Evolutionary conservation across 1,140 invertebrate species (phyloP).

Genomic region (Odontomachus brunneus): DNA sequence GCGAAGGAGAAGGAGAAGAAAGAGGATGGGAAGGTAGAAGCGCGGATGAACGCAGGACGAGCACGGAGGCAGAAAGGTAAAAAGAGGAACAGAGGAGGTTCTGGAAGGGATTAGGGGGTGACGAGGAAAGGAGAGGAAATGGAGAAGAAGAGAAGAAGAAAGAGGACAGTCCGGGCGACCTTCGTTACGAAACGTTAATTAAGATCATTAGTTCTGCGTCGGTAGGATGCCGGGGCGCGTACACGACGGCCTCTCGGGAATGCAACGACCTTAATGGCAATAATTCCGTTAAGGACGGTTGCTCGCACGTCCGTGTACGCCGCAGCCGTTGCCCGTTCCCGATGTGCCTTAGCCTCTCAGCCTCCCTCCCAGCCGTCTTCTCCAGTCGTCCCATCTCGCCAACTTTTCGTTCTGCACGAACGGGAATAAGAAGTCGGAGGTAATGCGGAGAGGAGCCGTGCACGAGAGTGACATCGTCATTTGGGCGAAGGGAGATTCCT

Average conservation of each 20-base stretch:
- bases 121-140: slow-evolving; percentile 5
- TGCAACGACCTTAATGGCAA: slow-evolving; percentile 80
- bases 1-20: slow-evolving; percentile 11
- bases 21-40: slow-evolving; percentile 4
- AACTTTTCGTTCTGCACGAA: slow-evolving; percentile 58
- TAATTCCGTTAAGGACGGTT: slow-evolving; percentile 77
- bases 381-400: background rate
- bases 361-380: background rate
- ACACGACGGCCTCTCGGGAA: slow-evolving; percentile 77
- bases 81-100: slow-evolving; percentile 6
- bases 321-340: slow-evolving; percentile 12
- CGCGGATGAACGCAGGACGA: slow-evolving; percentile 28
- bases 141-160: slow-evolving; percentile 43
- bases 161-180: slow-evolving; percentile 71
- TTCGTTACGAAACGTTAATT: slow-evolving; percentile 84
- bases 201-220: slow-evolving; percentile 83
- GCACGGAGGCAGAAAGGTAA: slow-evolving; percentile 44
- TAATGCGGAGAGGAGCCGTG: slow-evolving; percentile 52
- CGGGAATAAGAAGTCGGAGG: slow-evolving; percentile 38
- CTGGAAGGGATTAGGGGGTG: background rate
- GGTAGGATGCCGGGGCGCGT: slow-evolving; percentile 77
- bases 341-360: background rate
- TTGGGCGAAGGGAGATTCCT: slow-evolving; percentile 71
- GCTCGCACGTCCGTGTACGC: slow-evolving; percentile 61
- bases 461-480: slow-evolving; percentile 76